Conservation (phyloP, 2,888 invertebrate species). For the Sinopyrophorus schimmeli region DNA sequence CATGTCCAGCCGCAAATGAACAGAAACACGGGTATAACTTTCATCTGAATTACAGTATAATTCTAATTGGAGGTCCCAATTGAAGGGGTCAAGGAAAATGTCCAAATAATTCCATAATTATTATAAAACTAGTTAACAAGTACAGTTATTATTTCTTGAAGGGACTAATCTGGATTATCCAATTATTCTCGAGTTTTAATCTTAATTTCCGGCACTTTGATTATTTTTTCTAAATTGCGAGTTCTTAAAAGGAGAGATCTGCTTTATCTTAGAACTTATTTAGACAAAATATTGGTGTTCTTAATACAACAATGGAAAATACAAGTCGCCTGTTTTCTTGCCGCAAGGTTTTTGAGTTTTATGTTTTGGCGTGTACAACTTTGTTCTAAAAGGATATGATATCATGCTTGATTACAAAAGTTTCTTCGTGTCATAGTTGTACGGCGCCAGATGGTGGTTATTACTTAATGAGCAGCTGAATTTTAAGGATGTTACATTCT, state of each 20-base stretch:
- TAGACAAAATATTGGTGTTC: too few species aligned
- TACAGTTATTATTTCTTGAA: too few species aligned
- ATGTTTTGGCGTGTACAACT: too few species aligned
- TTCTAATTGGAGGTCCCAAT: constrained; percentile 3
- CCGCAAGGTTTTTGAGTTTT: too few species aligned
- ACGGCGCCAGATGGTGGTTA: constrained; percentile 16
- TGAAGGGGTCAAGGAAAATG: neutral
- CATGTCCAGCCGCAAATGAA: constrained; percentile 10
- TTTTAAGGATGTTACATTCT: neutral
- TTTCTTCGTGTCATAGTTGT: constrained; percentile 14
- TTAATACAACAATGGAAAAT: too few species aligned
- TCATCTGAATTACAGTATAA: constrained; percentile 8
- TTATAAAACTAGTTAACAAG: constrained; percentile 3
- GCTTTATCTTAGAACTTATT: too few species aligned
- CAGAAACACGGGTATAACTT: constrained; percentile 5
- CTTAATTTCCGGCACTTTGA: too few species aligned
- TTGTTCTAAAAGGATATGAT: constrained; percentile 11
- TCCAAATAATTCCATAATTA: neutral
- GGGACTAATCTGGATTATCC: too few species aligned
- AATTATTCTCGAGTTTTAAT: too few species aligned
- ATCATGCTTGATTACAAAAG: constrained; percentile 12
- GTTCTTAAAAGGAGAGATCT: too few species aligned
- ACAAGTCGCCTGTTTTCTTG: too few species aligned
- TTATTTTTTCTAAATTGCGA: too few species aligned
- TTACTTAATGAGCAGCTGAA: constrained; percentile 17